These are phyloP conservation scores for Tokudaia muenninki DNA, from an alignment of 2,797 vertebrate genomes.

Conservation along the genomic window DNA sequence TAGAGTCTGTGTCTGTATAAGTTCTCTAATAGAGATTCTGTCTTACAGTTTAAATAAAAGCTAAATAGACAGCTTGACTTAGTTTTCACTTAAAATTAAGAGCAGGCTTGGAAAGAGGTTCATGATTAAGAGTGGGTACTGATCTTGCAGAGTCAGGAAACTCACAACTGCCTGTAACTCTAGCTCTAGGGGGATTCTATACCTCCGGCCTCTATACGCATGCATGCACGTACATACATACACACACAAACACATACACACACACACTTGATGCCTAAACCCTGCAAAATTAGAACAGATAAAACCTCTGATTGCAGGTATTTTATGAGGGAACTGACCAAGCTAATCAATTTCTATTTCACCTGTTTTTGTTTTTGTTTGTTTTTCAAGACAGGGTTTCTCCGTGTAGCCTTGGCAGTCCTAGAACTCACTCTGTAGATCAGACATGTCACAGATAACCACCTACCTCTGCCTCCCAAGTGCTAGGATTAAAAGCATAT, in stretches of 20 bases:
- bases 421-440: not conserved
- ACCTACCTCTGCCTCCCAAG: not conserved
- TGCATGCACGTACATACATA: too few relatives aligned
- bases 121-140: not conserved
- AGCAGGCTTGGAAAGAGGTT: not conserved
- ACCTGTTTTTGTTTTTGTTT: not conserved
- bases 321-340: constrained; percentile 32
- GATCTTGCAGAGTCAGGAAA: not conserved
- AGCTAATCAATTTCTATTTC: not conserved
- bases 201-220: not conserved
- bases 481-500: not conserved
- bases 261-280: not conserved
- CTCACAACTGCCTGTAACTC: not conserved
- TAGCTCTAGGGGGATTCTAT: not conserved
- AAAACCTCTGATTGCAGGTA: constrained; percentile 10
- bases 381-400: not conserved
- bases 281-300: not conserved
- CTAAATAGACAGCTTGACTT: not conserved
- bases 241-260: not conserved
- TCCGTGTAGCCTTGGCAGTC: not conserved
- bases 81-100: not conserved
- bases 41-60: constrained; percentile 36
- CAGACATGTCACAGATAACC: not conserved
- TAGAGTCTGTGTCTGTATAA: not conserved
- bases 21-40: not conserved